Evolutionary conservation across 2,113 vertebrate genomes (phyloP), one percentile per base, ranked within the genome.

Genomic region (Salvelinus sp.): DNA sequence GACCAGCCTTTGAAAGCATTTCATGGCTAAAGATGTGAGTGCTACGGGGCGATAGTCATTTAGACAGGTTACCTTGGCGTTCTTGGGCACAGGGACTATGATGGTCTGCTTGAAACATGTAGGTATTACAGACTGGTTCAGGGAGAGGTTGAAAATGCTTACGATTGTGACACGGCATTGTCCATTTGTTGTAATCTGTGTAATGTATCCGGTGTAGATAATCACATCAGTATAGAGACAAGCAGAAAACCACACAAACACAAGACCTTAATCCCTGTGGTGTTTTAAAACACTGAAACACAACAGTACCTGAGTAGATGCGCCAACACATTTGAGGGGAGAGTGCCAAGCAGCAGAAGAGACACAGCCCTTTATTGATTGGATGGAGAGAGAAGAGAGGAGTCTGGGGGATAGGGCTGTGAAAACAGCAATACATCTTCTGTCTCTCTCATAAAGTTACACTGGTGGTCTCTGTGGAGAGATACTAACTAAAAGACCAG

Each of bases 261-360:
- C 66, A 68, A 68, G 25, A 38, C 18, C 18, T 6, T 68, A 33
- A 33, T 68, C 66, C 66, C 66, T 3, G 28, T 33, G 66, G 66
- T 2, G 10, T 68, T 20, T 68, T 38, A 20, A 16, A 66, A 44
- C 28, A 68, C 28, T 68, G 66, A 38, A n/a, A 44, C 28, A 38
- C 28, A 18, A 66, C 64, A 28, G 64, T 1, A 68, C 28, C 66
- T 68, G 66, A 38, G 16, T 33, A 18, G 9, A 33, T 33, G 66
- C n/a, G 66, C 66, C 66, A 68, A 38, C 33, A 30, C 65, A 67
- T 27, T 67, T 30, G 66, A 44, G 16, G 66, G 66, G 28, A 33
- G 30, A 33, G 66, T 16, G 66, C 27, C 27, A 33, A 6, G 66
- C 66, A 68, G 20, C n/a, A 7, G 30, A 68, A 18, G 27, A 68